Base-by-base conservation (phyloP, 2,113 vertebrate species). In the Jaculus jaculus region DNA sequence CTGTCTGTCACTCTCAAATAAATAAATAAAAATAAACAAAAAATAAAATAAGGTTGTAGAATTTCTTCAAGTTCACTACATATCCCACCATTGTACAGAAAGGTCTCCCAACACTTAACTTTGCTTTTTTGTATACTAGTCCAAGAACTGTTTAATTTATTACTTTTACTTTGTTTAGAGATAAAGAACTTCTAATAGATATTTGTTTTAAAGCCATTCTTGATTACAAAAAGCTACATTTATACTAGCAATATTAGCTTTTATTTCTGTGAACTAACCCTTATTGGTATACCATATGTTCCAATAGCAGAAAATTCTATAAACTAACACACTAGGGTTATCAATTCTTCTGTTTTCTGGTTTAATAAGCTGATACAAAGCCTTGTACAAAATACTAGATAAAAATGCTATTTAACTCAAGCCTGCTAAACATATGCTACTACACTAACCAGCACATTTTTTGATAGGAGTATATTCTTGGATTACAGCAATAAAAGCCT, bases 111-210 rank as follows among this genome's bases (percentile, higher is more conserved):
- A 88, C 3, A 85, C 16, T 8, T 30, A 96, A 69, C 2, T 79
- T 90, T 94, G 84, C 17, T 90, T 87, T 93, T 58, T 92, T 86
- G 30, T 91, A 74, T 69, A 73, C 42, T 30, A 83, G 68, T n/a
- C 37, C 28, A 84, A 74, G 51, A 78, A 75, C 12, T 39, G 9
- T 6, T 82, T 84, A 92, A 94, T 77, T 90, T 88, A 89, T 88
- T 90, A 90, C 37, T 91, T 85, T 73, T 26, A 93, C 4, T 94
- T 51, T 92, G 87, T 92, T n/a, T 93, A 72, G 94, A 79, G 24
- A 89, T 89, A 37, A 87, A 92, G 23, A 90, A 69, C 4, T 82
- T 92, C 66, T 83, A 94, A 77, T n/a, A 61, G 23, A 58, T 92
- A 34, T 34, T 80, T 75, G 39, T 79, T 91, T 61, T 65, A 47